These are phyloP conservation scores for Schizopygopsis malacanthus DNA, from an alignment of 2,797 vertebrate genomes.

Conservation along the genomic window DNA sequence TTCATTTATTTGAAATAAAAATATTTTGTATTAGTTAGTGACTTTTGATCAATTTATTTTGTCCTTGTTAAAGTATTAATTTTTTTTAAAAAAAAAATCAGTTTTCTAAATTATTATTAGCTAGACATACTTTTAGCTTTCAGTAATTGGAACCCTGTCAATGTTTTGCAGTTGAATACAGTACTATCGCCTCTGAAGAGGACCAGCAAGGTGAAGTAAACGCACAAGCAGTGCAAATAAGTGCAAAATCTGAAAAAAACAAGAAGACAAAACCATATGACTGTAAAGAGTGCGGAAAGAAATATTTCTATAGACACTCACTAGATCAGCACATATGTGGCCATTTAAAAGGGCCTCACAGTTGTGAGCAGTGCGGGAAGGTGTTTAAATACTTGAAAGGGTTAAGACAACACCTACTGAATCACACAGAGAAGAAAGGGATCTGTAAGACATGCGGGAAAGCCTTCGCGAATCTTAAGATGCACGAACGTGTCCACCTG, in stretches of 20 bases:
- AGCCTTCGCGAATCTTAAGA: constrained; percentile 68
- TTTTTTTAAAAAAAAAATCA: neutral
- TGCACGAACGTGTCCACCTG: constrained; percentile 72
- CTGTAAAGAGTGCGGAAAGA: constrained; percentile 49
- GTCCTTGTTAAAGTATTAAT: neutral
- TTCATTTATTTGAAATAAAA: neutral
- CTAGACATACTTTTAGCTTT: neutral
- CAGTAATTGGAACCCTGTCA: neutral
- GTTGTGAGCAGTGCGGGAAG: constrained; percentile 73
- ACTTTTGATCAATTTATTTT: neutral
- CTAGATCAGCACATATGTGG: constrained; percentile 46
- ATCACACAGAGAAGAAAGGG: constrained; percentile 71
- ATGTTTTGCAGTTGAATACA: constrained; percentile 30
- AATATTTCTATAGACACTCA: constrained; percentile 29
- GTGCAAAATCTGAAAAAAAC: neutral
- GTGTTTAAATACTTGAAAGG: constrained; percentile 68
- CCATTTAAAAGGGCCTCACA: constrained; percentile 56
- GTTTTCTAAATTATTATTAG: neutral
- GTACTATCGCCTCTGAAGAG: neutral
- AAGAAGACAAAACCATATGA: neutral
- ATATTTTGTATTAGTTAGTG: neutral
- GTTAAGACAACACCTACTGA: constrained; percentile 72
- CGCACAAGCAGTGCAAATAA: constrained; percentile 22
- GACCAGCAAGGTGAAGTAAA: neutral
- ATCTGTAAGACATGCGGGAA: constrained; percentile 61